Evolutionary conservation across 1,140 invertebrate genomes (phyloP), one percentile per base, ranked within the genome.

Genomic region (Eriocheir sinensis): DNA sequence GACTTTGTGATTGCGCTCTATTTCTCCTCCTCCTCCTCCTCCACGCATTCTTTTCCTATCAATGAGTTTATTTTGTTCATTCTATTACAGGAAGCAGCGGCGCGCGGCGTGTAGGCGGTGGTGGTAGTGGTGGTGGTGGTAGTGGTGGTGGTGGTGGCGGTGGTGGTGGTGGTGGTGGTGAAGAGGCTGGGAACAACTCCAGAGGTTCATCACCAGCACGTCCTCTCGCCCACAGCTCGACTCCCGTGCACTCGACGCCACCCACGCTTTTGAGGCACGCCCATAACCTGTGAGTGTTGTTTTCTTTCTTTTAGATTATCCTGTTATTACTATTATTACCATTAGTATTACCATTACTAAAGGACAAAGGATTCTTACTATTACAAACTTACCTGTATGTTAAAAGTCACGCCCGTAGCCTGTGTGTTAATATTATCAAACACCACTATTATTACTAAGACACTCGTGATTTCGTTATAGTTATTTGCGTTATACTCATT

Each of bases 251-350:
- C 92, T 86, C 92, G 3, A 93, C 92, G 48, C 92, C 92, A 60
- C 92, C 92, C 92, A 93, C 92, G 48, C 36, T 93, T 72, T 86
- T 93, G 2, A 89, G 92, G 38, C 92, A 93, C 92, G 34, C 92
- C 44, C 92, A 93, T 72, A 93, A 93, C 86, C 92, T 93, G 92
- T 93, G 79, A 93, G 92, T 93, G 85, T 15, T 53, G 40, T 21
- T n/a, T n/a, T n/a, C n/a, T n/a, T n/a, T n/a, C n/a, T n/a, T n/a
- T n/a, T n/a, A n/a, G n/a, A n/a, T n/a, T n/a, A n/a, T n/a, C n/a
- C n/a, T n/a, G n/a, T n/a, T n/a, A n/a, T n/a, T n/a, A n/a, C n/a
- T n/a, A n/a, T n/a, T n/a, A n/a, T n/a, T n/a, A n/a, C n/a, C n/a
- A n/a, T n/a, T n/a, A n/a, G n/a, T n/a, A n/a, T n/a, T n/a, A n/a